Evolutionary conservation across 1,140 invertebrate genomes (phyloP), one percentile per base, ranked within the genome.

Genomic region (Probaryconus sp.): DNA sequence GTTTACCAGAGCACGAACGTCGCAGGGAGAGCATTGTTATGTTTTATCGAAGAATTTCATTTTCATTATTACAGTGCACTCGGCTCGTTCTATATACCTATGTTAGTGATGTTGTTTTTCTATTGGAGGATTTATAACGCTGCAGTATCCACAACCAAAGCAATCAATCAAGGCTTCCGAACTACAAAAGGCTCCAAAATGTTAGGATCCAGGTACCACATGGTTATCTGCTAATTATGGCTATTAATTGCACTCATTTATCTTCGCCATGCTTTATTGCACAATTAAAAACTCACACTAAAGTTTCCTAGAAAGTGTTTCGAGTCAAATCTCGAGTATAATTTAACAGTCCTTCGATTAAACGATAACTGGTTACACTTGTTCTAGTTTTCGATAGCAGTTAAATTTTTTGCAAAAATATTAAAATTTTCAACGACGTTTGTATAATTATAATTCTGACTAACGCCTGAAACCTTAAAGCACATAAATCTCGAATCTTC

Each of bases 31-130:
- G 47, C 55, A 55, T 56, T 68, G 56, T 68, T 60, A 48, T 13
- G 21, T 53, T 58, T 64, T 65, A 75, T 75, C 31, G 50, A 60
- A 56, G 28, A 60, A 70, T 67, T 69, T 70, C 51, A 53, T 65
- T 53, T 65, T 70, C 30, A 63, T 76, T 70, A 58, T 76, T 71
- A 20, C 67, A 76, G 73, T 56, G 96, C 97, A 1, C 91, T 97
- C 14, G 96, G 97, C 5, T 97, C 96, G 43, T 99, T 99, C 91
- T 97, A 97, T 85, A 93, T 98, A 77, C 97, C 97, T 6, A 97
- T 97, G 92, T 92, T 97, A 73, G 93, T 98, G 24, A 98, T 98
- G 95, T 89, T 98, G 43, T 97, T 98, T 90, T 96, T 99, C 88
- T 98, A 99, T 88, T 96, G 96, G 91, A 90, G 95, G 68, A 98